phyloP scores from a whole-genome alignment of 2,113 vertebrate species.

The Chionodraco myersi region DNA sequence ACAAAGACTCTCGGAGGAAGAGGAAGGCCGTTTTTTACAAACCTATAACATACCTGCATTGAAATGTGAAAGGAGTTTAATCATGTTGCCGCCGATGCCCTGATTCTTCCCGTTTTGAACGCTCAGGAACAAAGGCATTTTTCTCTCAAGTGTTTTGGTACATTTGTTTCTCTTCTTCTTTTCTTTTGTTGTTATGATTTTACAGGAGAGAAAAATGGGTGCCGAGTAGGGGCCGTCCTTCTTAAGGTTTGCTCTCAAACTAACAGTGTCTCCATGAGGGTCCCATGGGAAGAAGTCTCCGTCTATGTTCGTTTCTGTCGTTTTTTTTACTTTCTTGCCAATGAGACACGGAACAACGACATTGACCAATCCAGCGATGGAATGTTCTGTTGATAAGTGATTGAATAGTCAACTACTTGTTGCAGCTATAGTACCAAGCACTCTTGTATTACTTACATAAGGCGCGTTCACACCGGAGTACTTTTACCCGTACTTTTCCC shows the following conservation, averaged over 20 bases:
- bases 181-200: constrained; percentile 13
- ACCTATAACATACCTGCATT: constrained; percentile 56
- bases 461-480: no score
- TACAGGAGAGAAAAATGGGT: constrained; percentile 8
- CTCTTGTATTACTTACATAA: no score
- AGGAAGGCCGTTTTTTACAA: neutral
- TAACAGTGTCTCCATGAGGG: neutral
- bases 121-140: constrained; percentile 33
- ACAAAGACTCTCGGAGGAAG: constrained; percentile 40
- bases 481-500: no score
- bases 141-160: constrained; percentile 38
- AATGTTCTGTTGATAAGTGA: no score
- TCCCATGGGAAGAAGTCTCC: neutral
- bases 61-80: constrained; percentile 62
- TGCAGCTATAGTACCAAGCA: no score
- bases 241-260: constrained; percentile 7
- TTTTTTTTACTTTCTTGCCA: neutral
- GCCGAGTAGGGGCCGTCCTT: neutral
- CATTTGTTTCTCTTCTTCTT: constrained; percentile 2
- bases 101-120: constrained; percentile 40
- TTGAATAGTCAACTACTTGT: no score
- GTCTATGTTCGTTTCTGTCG: neutral
- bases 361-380: no score
- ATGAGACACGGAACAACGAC: neutral
- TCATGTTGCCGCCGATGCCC: constrained; percentile 38